A percentile compares a stretch with the other conserved stretches of the same genome.
These are phyloP conservation scores for Aphrophora alni DNA, from an alignment of 2,888 invertebrate species.

Conservation along the genomic window DNA sequence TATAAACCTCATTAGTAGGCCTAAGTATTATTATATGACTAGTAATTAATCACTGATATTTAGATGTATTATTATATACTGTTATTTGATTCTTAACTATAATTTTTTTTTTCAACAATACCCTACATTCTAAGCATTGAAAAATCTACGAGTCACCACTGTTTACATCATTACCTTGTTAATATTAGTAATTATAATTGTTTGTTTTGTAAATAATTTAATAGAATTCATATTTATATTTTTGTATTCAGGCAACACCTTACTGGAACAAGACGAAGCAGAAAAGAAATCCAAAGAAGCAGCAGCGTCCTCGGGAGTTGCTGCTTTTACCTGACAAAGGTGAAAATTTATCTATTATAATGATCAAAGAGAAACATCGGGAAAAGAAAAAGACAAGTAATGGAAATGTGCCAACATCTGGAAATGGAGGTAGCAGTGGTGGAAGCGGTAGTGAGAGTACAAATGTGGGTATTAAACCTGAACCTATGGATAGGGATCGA, in stretches of 20 bases:
- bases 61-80: too few species aligned
- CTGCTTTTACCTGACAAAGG: background rate
- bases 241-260: background rate
- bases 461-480: constrained; percentile 44
- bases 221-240: background rate
- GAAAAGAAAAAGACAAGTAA: constrained; percentile 49
- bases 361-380: constrained; percentile 51
- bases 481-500: constrained; percentile 46
- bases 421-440: constrained; percentile 43
- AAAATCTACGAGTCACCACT: too few species aligned
- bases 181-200: too few species aligned
- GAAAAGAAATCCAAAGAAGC: background rate
- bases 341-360: constrained; percentile 35
- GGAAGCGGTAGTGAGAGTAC: constrained; percentile 39
- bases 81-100: too few species aligned
- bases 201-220: too few species aligned
- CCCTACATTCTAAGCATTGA: too few species aligned
- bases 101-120: too few species aligned
- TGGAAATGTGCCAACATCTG: constrained; percentile 39
- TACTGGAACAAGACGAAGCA: background rate
- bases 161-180: too few species aligned
- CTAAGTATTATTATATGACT: too few species aligned
- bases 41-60: too few species aligned
- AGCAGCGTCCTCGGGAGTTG: background rate
- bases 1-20: too few species aligned